Percentiles rank a stretch among this genome's conserved stretches.
Evolutionary conservation across 1,140 invertebrate species (phyloP).

Genomic region (Sinella curviseta): DNA sequence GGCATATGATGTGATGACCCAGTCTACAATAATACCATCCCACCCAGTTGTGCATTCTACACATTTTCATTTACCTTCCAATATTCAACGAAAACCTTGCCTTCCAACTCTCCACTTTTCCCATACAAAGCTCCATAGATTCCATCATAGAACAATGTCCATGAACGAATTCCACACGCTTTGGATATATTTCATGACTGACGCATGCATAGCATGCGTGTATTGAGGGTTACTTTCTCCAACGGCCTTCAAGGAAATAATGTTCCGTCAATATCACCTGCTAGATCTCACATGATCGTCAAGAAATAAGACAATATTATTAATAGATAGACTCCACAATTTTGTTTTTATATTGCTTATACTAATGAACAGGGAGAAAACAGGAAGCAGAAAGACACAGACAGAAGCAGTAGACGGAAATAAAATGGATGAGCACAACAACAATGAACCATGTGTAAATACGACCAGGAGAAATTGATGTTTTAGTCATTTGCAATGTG

Average conservation of each 20-base stretch:
- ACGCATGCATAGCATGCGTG: not conserved
- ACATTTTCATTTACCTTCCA: no score
- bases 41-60: not conserved
- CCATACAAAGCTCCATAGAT: not conserved
- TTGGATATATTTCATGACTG: not conserved
- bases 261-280: conserved; percentile 39
- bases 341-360: no score
- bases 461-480: no score
- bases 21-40: not conserved
- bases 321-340: no score
- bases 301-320: conserved; percentile 24
- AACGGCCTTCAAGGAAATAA: not conserved
- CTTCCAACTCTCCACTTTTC: not conserved
- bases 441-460: no score
- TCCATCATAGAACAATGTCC: not conserved
- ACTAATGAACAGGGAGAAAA: no score
- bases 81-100: not conserved
- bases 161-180: not conserved
- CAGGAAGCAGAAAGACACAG: no score
- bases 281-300: conserved; percentile 31
- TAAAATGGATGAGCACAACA: no score
- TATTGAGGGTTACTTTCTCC: not conserved
- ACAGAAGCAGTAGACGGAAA: no score
- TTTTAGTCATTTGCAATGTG: no score
- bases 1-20: not conserved